Percentiles rank a stretch among this genome's conserved stretches.
phyloP scores from a whole-genome alignment of 2,797 vertebrate species.

The Semotilus atromaculatus region DNA sequence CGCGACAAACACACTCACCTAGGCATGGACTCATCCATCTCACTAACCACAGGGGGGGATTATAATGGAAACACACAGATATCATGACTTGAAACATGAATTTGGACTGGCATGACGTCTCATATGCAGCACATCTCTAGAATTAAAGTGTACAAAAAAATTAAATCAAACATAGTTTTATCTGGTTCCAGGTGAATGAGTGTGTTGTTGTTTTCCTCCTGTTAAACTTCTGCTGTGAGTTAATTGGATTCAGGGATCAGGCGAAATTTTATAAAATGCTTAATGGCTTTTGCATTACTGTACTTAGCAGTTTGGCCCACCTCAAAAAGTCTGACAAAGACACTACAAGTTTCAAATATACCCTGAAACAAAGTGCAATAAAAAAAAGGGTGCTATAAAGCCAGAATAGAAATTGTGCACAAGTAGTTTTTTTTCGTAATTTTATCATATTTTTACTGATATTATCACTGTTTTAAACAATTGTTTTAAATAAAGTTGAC shows the following conservation, averaged over 20 bases:
- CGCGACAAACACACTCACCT: conserved; percentile 72
- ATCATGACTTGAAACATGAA: neutral
- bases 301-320: neutral
- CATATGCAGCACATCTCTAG: neutral
- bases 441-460: too few species aligned
- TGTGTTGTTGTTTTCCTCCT: neutral
- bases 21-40: conserved; percentile 72
- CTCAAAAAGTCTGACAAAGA: neutral
- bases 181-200: neutral
- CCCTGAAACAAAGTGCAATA: neutral
- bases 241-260: conserved; percentile 79
- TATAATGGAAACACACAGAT: neutral
- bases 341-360: neutral
- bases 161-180: neutral
- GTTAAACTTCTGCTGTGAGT: conserved; percentile 63
- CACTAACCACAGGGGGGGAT: conserved; percentile 37
- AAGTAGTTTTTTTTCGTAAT: too few species aligned
- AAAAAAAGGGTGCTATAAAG: neutral
- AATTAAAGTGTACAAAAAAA: neutral
- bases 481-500: neutral
- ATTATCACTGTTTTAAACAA: too few species aligned
- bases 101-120: neutral
- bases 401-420: neutral
- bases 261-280: conserved; percentile 18
- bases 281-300: neutral